Conservation (phyloP, 1,140 invertebrate species). For the Phthorimaea operculella region DNA sequence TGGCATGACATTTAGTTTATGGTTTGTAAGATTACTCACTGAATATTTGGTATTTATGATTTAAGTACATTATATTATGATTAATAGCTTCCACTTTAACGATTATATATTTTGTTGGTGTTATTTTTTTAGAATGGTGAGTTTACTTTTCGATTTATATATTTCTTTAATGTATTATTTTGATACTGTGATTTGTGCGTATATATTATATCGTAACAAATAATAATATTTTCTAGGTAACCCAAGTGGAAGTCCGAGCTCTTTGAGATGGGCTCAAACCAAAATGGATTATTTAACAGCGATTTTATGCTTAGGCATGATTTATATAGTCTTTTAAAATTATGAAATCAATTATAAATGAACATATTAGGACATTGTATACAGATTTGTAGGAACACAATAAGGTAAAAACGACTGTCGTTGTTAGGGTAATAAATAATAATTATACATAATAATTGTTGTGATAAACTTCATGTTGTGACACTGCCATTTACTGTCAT, state of each 20-base stretch:
- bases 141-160: constrained; percentile 37
- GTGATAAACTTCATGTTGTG: constrained; percentile 48
- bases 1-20: neutral
- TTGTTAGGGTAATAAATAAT: constrained; percentile 41
- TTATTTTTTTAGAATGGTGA: constrained; percentile 57
- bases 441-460: constrained; percentile 31
- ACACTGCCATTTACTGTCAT: neutral
- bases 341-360: neutral
- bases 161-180: constrained; percentile 29
- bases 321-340: constrained; percentile 20
- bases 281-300: constrained; percentile 49
- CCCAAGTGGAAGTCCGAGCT: constrained; percentile 61
- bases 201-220: constrained; percentile 33
- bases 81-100: neutral
- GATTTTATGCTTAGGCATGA: constrained; percentile 32
- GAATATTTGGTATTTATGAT: neutral
- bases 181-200: constrained; percentile 26
- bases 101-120: constrained; percentile 40
- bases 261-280: constrained; percentile 52
- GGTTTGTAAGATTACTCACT: neutral
- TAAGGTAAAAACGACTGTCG: constrained; percentile 46
- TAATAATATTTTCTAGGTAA: constrained; percentile 65
- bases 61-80: neutral
- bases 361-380: neutral
- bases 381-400: constrained; percentile 26